Base-by-base conservation (phyloP, 2,888 invertebrate species). In the Bombylius discolor region DNA sequence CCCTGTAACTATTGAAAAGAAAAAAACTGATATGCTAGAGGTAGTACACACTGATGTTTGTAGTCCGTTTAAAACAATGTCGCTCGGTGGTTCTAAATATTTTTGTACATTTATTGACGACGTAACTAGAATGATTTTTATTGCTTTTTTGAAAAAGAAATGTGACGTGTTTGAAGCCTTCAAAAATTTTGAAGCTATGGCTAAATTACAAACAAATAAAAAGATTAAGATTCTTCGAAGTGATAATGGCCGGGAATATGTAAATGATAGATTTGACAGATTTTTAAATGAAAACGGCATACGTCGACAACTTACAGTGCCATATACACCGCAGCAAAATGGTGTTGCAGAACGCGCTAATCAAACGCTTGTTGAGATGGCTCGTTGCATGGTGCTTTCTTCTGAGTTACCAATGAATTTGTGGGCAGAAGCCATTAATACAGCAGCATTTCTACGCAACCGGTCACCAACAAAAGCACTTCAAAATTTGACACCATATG, bases 341-440 rank as follows among this genome's bases (percentile, higher is more conserved):
- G 60, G 61, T n/a, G 56, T 61, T 36, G 59, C 60, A 4, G 60
- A 60, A 51, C 47, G 59, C 9, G 59, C 55, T 5, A 61, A 62
- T 32, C 47, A 59, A 34, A 59, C 62, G 6, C 56, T 62, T 13
- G 56, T 66, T 31, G 65, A 68, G 13, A 60, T 60, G 53, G 63
- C 66, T 6, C 58, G 67, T 31, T 58, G 63, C 36, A 63, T 70
- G 61, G 33, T 69, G 33, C 14, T 60, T 2, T 57, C 62, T 33
- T 54, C 62, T 42, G 59, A 54, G 11, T 49, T 66, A 31, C 60
- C 14, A 63, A 65, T 58, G 50, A 34, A 57, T 32, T 57, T 64
- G 32, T 64, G 65, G 56, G 64, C 56, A 34, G 61, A 62, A 23
- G 62, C 61, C 13, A 42, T 59, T n/a, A 56, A 55, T 5, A 63